Evolutionary conservation across 2,797 vertebrate species (phyloP), one percentile per base, ranked within the genome.

Genomic region (Pogonophryne albipinna): DNA sequence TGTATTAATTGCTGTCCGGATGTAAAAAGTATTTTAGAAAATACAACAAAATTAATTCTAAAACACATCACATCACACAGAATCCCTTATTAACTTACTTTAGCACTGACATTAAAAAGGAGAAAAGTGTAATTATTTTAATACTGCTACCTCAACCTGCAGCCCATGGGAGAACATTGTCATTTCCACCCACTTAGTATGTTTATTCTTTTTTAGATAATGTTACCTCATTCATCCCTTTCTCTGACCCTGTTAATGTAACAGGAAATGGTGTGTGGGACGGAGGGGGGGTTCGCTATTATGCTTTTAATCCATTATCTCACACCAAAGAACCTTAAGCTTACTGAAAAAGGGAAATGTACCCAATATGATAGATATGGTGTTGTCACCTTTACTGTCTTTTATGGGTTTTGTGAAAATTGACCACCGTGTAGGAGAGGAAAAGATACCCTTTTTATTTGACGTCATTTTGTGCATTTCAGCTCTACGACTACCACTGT

Each of bases 241-340:
- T 69, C 61, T 74, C 38, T 63, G 67, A 86, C 72, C 71, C 71
- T 57, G 27, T 74, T 85, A 76, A 85, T 66, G 59, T 31, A 20
- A 15, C 27, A 63, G 46, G 20, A 56, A 50, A 17, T 50, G 15
- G 41, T 50, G 38, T 31, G 67, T 8, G 46, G 19, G 12, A 38
- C 2, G 0, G 34, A 38, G 34, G 34, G 7, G 34, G 34, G 34
- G 8, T 38, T 38, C 4, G 20, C 41, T 17, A 56, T 20, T 34
- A 71, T 83, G 78, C 83, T 55, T 88, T 81, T 53, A 55, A 65
- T 84, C 89, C 88, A 91, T 91, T 91, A 91, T 83, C 76, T 78
- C 74, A 82, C 79, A 91, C 88, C 74, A 87, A 82, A 87, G 67
- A 77, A 78, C 59, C 64, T 44, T 12, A 34, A 80, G 27, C 46